Evolutionary conservation across 2,113 vertebrate species (phyloP), one percentile per base, ranked within the genome.

Genomic region (Etheostoma spectabile): DNA sequence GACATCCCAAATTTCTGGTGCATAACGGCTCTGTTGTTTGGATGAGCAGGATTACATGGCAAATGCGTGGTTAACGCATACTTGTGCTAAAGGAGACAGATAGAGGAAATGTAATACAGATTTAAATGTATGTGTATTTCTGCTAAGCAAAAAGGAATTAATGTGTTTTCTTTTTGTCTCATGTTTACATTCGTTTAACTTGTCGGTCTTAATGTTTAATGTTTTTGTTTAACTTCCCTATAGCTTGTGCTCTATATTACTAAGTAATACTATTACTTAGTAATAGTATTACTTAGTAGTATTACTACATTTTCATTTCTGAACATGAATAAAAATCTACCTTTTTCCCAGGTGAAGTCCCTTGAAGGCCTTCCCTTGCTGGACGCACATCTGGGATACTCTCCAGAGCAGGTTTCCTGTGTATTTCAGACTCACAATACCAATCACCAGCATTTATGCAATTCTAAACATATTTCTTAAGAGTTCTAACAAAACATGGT

Each of bases 341-440:
- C 96, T 97, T 96, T 78, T 90, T 77, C 60, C 82, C 89, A 53
- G 91, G 86, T 88, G 92, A 92, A 22, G 13, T 0, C 0, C 2
- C 82, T 33, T 73, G 55, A 74, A 80, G 3, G 1, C 0, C 51
- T 15, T 27, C 52, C 49, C 13, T 63, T 86, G 70, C 11, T 13
- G 86, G 65, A 84, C 70, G 88, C 18, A 80, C 53, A 61, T 89
- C 80, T 33, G 93, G 80, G 59, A 95, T 72, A 82, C 91, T 71
- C 53, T 94, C 91, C 67, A 74, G 18, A 38, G 86, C 86, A 75
- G 94, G 79, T 5, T 63, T 79, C 97, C 97, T 98, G 92, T 24
- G 70, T 55, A 62, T 61, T 24, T 73, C 4, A 82, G 14, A 7
- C 5, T 70, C 27, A 73, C 21, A 61, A 70, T 56, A 30, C 15